Percentiles rank a stretch among this genome's conserved stretches.
Evolutionary conservation across 2,888 invertebrate genomes (phyloP).

Genomic region (Limnephilus marmoratus): DNA sequence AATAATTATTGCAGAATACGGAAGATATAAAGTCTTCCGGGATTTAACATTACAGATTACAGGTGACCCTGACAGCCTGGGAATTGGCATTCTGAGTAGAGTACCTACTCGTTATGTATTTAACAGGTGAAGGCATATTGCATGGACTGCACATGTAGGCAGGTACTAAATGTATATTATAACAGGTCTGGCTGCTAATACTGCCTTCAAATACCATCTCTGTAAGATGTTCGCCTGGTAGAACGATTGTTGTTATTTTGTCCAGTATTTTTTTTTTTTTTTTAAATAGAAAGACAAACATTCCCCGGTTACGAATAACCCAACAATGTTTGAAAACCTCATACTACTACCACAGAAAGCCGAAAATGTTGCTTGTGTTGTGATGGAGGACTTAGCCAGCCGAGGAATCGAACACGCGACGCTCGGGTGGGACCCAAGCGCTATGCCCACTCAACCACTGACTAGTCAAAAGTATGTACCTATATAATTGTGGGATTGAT

Average conservation of each 20-base stretch:
- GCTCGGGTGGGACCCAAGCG: too few species aligned
- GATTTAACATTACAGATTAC: constrained; percentile 28
- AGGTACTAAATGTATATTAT: neutral
- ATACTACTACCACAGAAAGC: too few species aligned
- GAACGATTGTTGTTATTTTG: neutral
- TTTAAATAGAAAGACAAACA: too few species aligned
- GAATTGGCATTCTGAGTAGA: neutral
- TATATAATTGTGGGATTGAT: too few species aligned
- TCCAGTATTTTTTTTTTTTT: too few species aligned
- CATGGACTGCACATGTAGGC: neutral
- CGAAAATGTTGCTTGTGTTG: too few species aligned
- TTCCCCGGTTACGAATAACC: too few species aligned
- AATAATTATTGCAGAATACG: constrained; percentile 37
- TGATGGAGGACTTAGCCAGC: too few species aligned
- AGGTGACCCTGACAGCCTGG: neutral
- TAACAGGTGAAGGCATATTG: neutral
- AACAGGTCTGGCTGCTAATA: neutral
- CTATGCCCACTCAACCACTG: too few species aligned
- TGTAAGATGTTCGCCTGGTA: neutral
- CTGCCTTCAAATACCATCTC: neutral
- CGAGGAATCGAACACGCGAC: too few species aligned
- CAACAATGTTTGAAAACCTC: too few species aligned
- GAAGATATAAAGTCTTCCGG: constrained; percentile 27
- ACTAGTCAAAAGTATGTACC: too few species aligned
- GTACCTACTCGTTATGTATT: neutral